A percentile compares a stretch with the other conserved stretches of the same genome.
These are phyloP conservation scores for Boloria euphrosyne DNA, from an alignment of 2,888 invertebrate genomes.

Conservation along the genomic window DNA sequence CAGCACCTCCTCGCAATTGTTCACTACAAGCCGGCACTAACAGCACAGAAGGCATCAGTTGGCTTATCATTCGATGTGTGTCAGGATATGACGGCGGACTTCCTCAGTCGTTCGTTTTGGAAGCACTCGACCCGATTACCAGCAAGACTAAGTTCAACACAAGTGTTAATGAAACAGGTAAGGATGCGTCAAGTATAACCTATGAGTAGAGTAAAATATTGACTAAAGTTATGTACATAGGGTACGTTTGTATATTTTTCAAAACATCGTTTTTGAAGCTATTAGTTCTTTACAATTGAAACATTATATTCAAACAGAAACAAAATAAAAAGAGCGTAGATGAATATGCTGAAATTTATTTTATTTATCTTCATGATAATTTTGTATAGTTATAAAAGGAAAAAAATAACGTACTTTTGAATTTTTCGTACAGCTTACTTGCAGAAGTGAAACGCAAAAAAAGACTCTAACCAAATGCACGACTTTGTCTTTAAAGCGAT, in stretches of 20 bases:
- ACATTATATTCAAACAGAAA: no score
- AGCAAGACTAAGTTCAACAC: constrained; percentile 87
- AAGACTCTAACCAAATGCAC: background rate
- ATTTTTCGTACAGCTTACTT: constrained; percentile 3
- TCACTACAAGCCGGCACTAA: constrained; percentile 86
- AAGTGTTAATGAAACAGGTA: constrained; percentile 81
- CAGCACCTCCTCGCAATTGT: constrained; percentile 92
- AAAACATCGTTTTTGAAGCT: no score
- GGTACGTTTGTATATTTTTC: no score
- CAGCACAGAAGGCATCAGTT: constrained; percentile 67
- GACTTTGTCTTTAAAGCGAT: constrained; percentile 17
- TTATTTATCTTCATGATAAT: no score
- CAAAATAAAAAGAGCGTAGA: no score
- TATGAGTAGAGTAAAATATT: no score
- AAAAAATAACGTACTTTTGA: background rate
- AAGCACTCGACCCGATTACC: constrained; percentile 89
- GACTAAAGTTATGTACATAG: no score
- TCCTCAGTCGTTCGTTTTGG: constrained; percentile 91
- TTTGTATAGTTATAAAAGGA: background rate
- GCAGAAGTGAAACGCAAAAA: background rate
- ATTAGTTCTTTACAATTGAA: no score
- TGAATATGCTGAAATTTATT: no score
- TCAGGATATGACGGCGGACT: constrained; percentile 95
- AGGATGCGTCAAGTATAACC: constrained; percentile 22
- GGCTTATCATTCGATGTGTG: constrained; percentile 91